Conservation (phyloP, 2,113 vertebrate species). For the Lethenteron reissneri region DNA sequence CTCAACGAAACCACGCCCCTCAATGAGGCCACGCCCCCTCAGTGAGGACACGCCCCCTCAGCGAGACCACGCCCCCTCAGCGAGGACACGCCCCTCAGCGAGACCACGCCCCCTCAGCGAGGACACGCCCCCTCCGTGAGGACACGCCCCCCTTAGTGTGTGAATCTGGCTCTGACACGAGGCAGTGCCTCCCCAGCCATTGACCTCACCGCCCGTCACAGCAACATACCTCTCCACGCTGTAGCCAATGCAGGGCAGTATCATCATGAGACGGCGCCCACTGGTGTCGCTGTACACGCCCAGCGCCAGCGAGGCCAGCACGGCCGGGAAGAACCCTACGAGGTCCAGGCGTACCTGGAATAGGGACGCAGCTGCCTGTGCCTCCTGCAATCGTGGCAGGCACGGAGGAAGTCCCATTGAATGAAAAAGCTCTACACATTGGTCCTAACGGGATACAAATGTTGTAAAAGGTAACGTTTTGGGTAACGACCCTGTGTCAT, state of each 20-base stretch:
- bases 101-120: too few relatives aligned
- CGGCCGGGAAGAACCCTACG: neutral
- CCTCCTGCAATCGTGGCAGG: neutral
- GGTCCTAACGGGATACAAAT: too few relatives aligned
- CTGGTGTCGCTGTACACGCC: constrained; percentile 1
- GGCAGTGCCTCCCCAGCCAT: too few relatives aligned
- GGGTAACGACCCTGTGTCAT: neutral
- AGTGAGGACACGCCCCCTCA: too few relatives aligned
- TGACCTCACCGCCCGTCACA: too few relatives aligned
- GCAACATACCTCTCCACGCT: neutral
- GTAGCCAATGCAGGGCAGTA: neutral
- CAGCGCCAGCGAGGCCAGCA: neutral
- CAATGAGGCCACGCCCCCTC: too few relatives aligned
- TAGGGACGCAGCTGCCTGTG: constrained; percentile 1
- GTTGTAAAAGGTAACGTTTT: neutral
- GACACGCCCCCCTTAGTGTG: too few relatives aligned
- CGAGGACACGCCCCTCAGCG: too few relatives aligned
- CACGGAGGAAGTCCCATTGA: neutral
- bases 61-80: too few relatives aligned
- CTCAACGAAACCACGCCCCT: too few relatives aligned
- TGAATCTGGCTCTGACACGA: too few relatives aligned
- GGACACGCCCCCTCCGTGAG: too few relatives aligned
- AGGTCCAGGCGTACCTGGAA: neutral
- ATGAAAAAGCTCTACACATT: neutral
- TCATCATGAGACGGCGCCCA: neutral